A percentile compares a stretch with the other conserved stretches of the same genome.
Conservation (phyloP, 2,888 invertebrate species). For the Nomada fucata region DNA sequence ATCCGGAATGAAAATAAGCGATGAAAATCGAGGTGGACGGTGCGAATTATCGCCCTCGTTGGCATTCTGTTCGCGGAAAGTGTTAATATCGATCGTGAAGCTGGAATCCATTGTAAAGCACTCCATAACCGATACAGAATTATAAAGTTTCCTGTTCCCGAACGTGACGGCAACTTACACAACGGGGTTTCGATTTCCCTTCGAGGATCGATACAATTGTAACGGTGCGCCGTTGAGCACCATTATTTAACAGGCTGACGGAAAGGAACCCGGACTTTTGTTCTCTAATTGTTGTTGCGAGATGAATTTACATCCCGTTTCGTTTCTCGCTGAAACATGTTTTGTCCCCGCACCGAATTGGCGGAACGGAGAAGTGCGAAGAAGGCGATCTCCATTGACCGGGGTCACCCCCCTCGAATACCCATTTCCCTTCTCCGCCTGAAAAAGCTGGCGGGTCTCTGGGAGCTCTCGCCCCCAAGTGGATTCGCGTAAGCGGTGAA, state of each 20-base stretch:
- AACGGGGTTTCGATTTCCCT: constrained; percentile 46
- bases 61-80: constrained; percentile 39
- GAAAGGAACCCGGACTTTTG: constrained; percentile 7
- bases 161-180: constrained; percentile 47
- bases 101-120: constrained; percentile 26
- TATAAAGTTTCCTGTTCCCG: constrained; percentile 31
- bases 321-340: background rate
- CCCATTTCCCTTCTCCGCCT: background rate
- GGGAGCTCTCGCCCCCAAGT: constrained; percentile 6
- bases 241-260: constrained; percentile 2
- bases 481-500: constrained; percentile 30
- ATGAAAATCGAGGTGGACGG: background rate
- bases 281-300: constrained; percentile 22
- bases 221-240: background rate
- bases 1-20: background rate
- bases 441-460: background rate
- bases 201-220: constrained; percentile 40
- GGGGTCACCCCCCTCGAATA: background rate
- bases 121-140: constrained; percentile 15
- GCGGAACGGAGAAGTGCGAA: background rate
- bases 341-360: background rate
- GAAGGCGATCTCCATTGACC: background rate
- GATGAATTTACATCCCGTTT: background rate
- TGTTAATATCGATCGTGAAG: constrained; percentile 34
- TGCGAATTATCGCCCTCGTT: constrained; percentile 28